Evolutionary conservation across 2,113 vertebrate genomes (phyloP).

Genomic region (Illadopsis cleaveri): DNA sequence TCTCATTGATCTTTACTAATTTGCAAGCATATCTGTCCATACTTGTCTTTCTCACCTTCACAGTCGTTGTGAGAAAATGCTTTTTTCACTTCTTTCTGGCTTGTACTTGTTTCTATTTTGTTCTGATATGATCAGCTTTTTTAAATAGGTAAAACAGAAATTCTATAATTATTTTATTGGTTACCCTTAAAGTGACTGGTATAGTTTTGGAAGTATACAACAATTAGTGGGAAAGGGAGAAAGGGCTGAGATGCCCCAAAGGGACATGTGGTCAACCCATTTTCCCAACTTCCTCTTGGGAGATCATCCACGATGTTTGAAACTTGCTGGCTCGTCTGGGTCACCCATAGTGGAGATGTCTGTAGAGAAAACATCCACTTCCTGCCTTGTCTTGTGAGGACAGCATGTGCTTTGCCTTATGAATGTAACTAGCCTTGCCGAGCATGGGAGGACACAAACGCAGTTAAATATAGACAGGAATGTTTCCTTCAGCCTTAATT

Average conservation of each 20-base stretch:
- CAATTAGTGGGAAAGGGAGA: not conserved
- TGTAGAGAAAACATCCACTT: not conserved
- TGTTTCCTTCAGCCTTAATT: not conserved
- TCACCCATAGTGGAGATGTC: not conserved
- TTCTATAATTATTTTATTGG: not conserved
- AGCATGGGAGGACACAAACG: not conserved
- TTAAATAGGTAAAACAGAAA: not conserved
- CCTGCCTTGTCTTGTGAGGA: not conserved
- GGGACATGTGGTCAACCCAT: not conserved
- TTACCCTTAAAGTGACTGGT: not conserved
- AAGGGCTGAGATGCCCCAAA: not conserved
- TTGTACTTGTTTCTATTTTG: not conserved
- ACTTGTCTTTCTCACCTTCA: not conserved
- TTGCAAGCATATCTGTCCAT: not conserved
- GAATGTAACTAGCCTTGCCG: accelerated
- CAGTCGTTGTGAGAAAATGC: not conserved
- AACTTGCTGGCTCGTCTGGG: not conserved
- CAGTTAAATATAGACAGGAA: not conserved
- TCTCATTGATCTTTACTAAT: not conserved
- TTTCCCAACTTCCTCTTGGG: not conserved
- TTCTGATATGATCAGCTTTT: not conserved
- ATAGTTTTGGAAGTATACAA: not conserved
- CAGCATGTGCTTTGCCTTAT: not conserved
- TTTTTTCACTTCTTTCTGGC: not conserved
- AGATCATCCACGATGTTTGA: not conserved